Evolutionary conservation across 2,888 invertebrate species (phyloP).

Genomic region (Xestia rhomboidea): DNA sequence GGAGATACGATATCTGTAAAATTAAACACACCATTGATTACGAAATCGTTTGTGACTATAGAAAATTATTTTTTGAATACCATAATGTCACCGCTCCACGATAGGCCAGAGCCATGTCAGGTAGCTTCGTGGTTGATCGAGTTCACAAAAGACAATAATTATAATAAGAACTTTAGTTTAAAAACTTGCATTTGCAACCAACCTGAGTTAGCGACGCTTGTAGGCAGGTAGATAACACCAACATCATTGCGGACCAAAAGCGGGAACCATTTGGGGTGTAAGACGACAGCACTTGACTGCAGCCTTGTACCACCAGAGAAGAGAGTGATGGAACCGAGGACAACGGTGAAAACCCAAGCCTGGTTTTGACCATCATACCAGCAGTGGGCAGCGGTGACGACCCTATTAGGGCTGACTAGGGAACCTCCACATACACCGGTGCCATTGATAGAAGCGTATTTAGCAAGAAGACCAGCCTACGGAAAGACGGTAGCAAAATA

Average conservation of each 20-base stretch:
- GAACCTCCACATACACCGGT: slow-evolving; percentile 77
- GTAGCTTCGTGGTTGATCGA: not conserved
- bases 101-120: not conserved
- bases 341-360: slow-evolving; percentile 74
- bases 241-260: slow-evolving; percentile 74
- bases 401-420: slow-evolving; percentile 66
- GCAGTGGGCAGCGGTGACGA: slow-evolving; percentile 78
- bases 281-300: slow-evolving; percentile 67
- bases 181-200: slow-evolving; percentile 15
- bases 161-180: not conserved
- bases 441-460: slow-evolving; percentile 48
- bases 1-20: slow-evolving; percentile 35
- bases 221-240: slow-evolving; percentile 73
- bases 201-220: slow-evolving; percentile 69
- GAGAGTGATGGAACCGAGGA: slow-evolving; percentile 75
- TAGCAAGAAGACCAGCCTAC: slow-evolving; percentile 72
- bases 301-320: slow-evolving; percentile 77
- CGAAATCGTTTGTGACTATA: not conserved
- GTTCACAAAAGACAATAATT: not conserved
- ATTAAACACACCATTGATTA: not conserved
- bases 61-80: not conserved
- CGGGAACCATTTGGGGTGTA: slow-evolving; percentile 76
- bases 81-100: not conserved
- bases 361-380: slow-evolving; percentile 78
- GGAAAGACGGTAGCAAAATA: not conserved